Evolutionary conservation across 2,797 vertebrate genomes (phyloP).

Genomic region (Spinus olivaceus): DNA sequence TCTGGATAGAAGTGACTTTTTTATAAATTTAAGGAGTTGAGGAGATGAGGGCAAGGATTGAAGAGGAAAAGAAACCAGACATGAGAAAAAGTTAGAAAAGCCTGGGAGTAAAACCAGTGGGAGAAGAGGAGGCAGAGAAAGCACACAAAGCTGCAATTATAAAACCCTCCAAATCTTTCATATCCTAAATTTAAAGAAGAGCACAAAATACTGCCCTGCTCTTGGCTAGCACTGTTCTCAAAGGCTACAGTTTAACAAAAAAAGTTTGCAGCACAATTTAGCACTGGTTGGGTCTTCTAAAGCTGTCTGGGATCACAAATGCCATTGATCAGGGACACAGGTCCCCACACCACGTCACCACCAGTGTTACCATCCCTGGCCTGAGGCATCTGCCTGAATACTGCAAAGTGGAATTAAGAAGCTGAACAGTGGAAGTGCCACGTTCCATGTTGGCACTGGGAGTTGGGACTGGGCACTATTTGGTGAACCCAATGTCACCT

Average conservation of each 20-base stretch:
- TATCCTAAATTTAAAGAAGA: not conserved
- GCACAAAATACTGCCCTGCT: not conserved
- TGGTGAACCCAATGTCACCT: not conserved
- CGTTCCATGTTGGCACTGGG: not conserved
- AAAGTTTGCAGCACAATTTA: not conserved
- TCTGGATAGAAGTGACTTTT: not conserved
- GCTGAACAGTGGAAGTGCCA: not conserved
- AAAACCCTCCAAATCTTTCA: not conserved
- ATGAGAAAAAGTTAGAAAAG: not conserved
- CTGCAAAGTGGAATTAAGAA: not conserved
- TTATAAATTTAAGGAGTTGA: not conserved
- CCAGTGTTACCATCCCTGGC: not conserved
- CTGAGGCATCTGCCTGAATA: not conserved
- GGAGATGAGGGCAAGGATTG: not conserved
- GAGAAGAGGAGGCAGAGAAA: not conserved
- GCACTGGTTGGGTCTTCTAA: not conserved
- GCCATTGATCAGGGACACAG: not conserved
- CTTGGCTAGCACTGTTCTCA: not conserved
- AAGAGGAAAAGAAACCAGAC: not conserved
- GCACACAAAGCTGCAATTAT: rapidly evolving
- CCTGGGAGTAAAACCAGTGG: not conserved
- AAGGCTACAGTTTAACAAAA: not conserved
- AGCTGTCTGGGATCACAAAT: not conserved
- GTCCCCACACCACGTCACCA: rapidly evolving
- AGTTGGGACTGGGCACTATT: not conserved